Evolutionary conservation across 64 coral and sea anemone genomes (phyloP).

Genomic region (Porites lutea): DNA sequence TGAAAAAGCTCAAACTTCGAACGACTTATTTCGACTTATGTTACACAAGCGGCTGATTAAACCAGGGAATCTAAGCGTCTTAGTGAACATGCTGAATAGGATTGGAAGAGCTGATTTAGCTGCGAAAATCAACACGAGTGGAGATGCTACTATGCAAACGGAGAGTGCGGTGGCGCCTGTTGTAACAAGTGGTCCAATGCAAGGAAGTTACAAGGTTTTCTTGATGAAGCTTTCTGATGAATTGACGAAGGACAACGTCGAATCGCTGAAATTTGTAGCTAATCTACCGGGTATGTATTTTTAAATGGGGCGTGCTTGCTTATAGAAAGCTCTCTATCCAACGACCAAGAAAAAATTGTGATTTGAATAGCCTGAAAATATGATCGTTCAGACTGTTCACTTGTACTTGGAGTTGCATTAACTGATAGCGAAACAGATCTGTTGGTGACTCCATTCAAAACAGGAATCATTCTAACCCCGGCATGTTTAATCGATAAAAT

Average conservation of each 20-base stretch:
- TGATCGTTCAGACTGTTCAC: too few species aligned
- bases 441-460: too few species aligned
- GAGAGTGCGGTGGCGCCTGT: conserved; percentile 8
- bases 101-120: conserved; percentile 79
- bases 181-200: not conserved
- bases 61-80: conserved; percentile 45
- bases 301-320: not conserved
- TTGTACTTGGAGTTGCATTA: too few species aligned
- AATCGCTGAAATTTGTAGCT: conserved; percentile 81
- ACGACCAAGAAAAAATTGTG: too few species aligned
- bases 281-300: conserved; percentile 76
- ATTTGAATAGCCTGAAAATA: too few species aligned
- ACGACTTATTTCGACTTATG: conserved; percentile 68
- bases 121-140: conserved; percentile 48
- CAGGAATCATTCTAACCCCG: too few species aligned
- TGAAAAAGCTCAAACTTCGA: conserved; percentile 48
- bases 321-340: too few species aligned
- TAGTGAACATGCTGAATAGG: conserved; percentile 60
- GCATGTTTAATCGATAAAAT: too few species aligned
- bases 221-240: conserved; percentile 80
- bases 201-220: conserved; percentile 62
- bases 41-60: conserved; percentile 50
- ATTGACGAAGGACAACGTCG: conserved; percentile 74
- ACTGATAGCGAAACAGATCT: too few species aligned
- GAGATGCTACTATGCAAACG: conserved; percentile 47